Conservation (phyloP, 2,888 invertebrate species). For the Apamea epomidion region DNA sequence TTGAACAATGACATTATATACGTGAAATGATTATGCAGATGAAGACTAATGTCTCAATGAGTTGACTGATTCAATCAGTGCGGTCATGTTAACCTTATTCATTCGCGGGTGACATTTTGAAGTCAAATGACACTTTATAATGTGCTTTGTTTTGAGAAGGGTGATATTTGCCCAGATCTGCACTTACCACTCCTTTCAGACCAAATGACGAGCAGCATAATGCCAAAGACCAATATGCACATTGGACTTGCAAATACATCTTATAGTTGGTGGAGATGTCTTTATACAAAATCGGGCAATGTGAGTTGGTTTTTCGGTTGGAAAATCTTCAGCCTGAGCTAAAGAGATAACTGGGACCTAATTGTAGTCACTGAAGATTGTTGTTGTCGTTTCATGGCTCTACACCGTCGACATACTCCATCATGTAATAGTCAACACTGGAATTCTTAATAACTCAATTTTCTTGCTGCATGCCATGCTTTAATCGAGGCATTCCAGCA, state of each 20-base stretch:
- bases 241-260: background rate
- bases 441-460: slow-evolving; percentile 9
- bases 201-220: background rate
- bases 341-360: too few species aligned
- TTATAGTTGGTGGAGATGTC: background rate
- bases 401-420: too few species aligned
- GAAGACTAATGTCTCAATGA: slow-evolving; percentile 50
- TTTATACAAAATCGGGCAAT: background rate
- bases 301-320: background rate
- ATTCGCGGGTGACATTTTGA: slow-evolving; percentile 21
- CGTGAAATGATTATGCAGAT: slow-evolving; percentile 45
- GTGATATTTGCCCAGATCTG: background rate
- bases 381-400: background rate
- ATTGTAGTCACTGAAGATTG: background rate
- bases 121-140: background rate
- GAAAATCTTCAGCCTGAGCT: background rate
- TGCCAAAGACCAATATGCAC: background rate
- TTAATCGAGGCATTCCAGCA: background rate
- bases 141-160: background rate
- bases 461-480: background rate
- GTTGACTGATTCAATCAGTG: slow-evolving; percentile 49
- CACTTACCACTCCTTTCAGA: background rate
- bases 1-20: slow-evolving; percentile 58
- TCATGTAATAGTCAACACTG: background rate
- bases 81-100: slow-evolving; percentile 31